Base-by-base conservation (phyloP, 2,113 vertebrate species). In the Syngnathus scovelli region DNA sequence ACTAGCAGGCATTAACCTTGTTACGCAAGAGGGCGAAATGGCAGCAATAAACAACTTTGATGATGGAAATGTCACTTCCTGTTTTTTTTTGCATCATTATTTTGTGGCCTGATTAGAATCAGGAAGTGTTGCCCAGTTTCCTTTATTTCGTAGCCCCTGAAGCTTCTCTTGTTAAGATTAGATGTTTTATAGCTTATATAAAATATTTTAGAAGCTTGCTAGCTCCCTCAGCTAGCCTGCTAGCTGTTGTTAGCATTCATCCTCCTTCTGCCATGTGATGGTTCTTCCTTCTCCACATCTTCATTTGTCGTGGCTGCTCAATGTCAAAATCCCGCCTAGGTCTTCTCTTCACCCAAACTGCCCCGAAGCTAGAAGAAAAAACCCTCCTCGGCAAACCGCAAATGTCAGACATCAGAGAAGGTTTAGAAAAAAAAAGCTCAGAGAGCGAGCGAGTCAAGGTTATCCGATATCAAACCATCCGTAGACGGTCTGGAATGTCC, bases 401-500 rank as follows among this genome's bases (percentile, higher is more conserved):
- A 61, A 79, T 65, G 66, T 71, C 69, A 79, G 71, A 44, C 37
- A 36, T 38, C 2, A 7, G 69, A 7, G 33, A 66, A 66, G 61
- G 66, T 46, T 21, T 56, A 11, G n/a, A 74, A 66, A 69, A 66
- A 69, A 33, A 76, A 60, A 41, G 18, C 69, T 8, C 67, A 8
- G 6, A 10, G 49, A 52, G 19, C 0, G 36, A 27, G 66, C 6
- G 36, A 68, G 12, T 79, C 70, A 15, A 63, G 61, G 73, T 74
- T 66, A 64, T 83, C 78, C 48, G 1, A 77, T 80, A 79, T 82
- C 76, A 69, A 70, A 80, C 71, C 16, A 41, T 52, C 62, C 19
- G 16, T 67, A 69, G 75, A 76, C 46, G 0, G 6, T 18, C 5
- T 5, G 52, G 76, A 71, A 71, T 58, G 56, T 71, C 51, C 68